Conservation (phyloP, 2,113 vertebrate species). For the Ceyx melanurus region DNA sequence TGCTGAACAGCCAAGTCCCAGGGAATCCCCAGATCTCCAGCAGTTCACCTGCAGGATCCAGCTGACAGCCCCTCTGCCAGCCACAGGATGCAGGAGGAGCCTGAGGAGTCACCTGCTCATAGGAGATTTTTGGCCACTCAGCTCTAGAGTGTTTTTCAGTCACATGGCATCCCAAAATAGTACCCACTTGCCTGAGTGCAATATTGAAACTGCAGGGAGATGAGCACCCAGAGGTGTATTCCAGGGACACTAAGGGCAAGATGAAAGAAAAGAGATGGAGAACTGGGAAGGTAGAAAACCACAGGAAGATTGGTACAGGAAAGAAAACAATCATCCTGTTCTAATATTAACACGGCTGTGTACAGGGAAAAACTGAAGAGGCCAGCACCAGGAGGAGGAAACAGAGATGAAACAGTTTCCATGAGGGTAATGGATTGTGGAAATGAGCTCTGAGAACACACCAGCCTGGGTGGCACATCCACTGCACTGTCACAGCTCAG, state of each 20-base stretch:
- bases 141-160: not conserved
- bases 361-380: not conserved
- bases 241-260: not conserved
- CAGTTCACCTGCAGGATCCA: not conserved
- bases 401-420: not conserved
- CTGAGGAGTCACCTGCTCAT: not conserved
- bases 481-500: constrained; percentile 25
- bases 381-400: not conserved
- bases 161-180: constrained; percentile 41
- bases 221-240: not conserved
- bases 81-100: not conserved
- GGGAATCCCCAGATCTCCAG: not conserved
- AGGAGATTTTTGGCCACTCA: not conserved
- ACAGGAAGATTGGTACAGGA: not conserved
- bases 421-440: not conserved
- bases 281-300: not conserved
- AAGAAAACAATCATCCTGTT: not conserved
- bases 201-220: constrained; percentile 8
- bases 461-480: not conserved
- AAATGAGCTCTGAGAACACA: constrained; percentile 20
- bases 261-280: not conserved
- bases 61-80: not conserved
- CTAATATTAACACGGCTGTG: not conserved
- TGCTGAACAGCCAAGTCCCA: not conserved
- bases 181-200: not conserved